Percentiles rank a stretch among this genome's conserved stretches.
phyloP scores from a whole-genome alignment of 2,113 vertebrate species.

The Mustelus asterias region DNA sequence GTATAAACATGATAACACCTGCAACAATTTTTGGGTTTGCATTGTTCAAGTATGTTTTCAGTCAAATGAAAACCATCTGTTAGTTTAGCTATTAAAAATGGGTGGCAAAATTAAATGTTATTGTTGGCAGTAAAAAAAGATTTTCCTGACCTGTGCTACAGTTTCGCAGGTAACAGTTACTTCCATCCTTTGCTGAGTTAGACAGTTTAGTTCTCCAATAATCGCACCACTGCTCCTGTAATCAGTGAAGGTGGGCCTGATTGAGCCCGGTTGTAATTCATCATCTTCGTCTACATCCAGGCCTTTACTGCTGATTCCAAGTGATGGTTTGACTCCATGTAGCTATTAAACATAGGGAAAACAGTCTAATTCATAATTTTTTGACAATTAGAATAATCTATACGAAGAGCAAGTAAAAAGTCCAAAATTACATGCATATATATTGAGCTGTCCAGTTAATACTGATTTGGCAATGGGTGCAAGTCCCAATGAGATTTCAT shows the following conservation, averaged over 20 bases:
- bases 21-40: background rate
- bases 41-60: background rate
- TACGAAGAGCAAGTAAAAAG: background rate
- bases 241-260: constrained; percentile 36
- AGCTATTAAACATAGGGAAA: constrained; percentile 44
- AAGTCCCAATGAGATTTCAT: background rate
- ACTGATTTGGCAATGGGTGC: background rate
- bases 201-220: constrained; percentile 53
- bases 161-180: constrained; percentile 47
- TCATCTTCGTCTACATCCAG: background rate
- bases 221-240: constrained; percentile 47
- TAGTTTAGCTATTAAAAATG: background rate
- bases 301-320: constrained; percentile 37
- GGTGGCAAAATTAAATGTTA: background rate
- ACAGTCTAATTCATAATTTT: background rate
- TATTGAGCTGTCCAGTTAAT: constrained; percentile 37
- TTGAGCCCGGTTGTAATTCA: background rate
- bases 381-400: background rate
- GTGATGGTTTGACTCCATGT: constrained; percentile 40
- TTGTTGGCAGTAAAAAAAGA: background rate
- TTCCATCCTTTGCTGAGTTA: constrained; percentile 48
- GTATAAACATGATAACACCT: background rate
- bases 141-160: constrained; percentile 47
- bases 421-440: constrained; percentile 23
- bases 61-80: background rate